A percentile compares a stretch with the other conserved stretches of the same genome.
These are phyloP conservation scores for Melinaea marsaeus DNA, from an alignment of 2,888 invertebrate genomes.

Conservation along the genomic window DNA sequence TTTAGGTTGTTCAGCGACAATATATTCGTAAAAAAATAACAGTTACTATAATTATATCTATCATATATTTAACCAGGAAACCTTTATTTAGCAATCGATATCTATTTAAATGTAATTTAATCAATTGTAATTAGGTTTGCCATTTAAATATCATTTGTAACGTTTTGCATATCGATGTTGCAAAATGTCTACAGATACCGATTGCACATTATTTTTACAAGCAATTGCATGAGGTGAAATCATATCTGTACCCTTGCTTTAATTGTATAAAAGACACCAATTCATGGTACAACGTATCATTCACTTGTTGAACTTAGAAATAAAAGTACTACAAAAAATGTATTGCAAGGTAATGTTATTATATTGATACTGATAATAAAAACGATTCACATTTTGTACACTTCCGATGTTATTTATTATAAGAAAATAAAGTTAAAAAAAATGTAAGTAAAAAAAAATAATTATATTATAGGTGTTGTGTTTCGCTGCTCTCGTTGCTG, in stretches of 20 bases:
- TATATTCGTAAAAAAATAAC: too few species aligned
- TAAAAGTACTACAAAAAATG: constrained; percentile 18
- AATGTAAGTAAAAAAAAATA: neutral
- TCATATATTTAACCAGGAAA: too few species aligned
- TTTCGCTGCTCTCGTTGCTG: constrained; percentile 27
- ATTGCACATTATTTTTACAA: constrained; percentile 13
- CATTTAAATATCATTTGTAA: too few species aligned
- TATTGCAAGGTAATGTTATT: constrained; percentile 18
- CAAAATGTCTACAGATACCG: too few species aligned
- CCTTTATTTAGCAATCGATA: too few species aligned
- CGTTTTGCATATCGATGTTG: too few species aligned
- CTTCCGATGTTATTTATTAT: too few species aligned
- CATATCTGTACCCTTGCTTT: constrained; percentile 38
- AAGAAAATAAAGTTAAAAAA: neutral
- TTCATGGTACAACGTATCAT: constrained; percentile 38
- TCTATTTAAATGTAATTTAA: too few species aligned
- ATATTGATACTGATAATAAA: neutral
- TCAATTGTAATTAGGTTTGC: too few species aligned
- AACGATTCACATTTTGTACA: neutral
- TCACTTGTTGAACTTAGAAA: constrained; percentile 32
- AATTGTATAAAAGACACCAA: constrained; percentile 45
- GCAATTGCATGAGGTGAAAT: constrained; percentile 35
- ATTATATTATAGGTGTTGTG: constrained; percentile 27
- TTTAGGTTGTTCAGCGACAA: too few species aligned
- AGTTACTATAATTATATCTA: too few species aligned